Conservation (phyloP, 2,888 invertebrate genomes). For the Dasypogon diadema region DNA sequence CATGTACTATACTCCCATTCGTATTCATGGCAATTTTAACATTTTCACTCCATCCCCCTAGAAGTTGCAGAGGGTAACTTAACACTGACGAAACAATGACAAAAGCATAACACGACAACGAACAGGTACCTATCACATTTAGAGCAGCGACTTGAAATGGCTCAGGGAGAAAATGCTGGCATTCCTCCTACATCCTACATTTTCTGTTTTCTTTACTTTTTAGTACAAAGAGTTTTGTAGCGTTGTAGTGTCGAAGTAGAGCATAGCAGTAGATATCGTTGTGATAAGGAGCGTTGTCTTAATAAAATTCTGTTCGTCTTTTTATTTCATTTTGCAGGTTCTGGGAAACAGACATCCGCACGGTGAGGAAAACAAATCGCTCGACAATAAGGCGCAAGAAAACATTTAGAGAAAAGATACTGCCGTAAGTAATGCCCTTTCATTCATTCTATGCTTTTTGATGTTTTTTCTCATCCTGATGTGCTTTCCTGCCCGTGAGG, state of each 20-base stretch:
- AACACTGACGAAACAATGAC: constrained; percentile 32
- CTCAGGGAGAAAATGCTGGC: background rate
- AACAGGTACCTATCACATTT: constrained; percentile 42
- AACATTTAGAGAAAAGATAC: constrained; percentile 59
- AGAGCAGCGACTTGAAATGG: constrained; percentile 25
- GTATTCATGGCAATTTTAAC: constrained; percentile 45
- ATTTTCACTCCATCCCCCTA: constrained; percentile 23
- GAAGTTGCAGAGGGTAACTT: background rate
- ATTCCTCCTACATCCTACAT: no score
- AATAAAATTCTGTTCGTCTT: constrained; percentile 17
- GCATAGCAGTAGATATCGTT: background rate
- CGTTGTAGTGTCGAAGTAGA: background rate
- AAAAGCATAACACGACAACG: constrained; percentile 29
- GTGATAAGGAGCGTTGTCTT: constrained; percentile 14
- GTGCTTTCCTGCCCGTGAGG: background rate
- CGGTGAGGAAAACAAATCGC: constrained; percentile 78
- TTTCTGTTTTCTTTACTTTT: no score
- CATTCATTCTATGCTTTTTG: background rate
- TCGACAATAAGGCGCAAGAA: constrained; percentile 69
- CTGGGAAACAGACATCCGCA: constrained; percentile 84
- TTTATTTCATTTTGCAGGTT: constrained; percentile 67
- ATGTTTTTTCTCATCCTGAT: background rate
- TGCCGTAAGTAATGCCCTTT: constrained; percentile 60
- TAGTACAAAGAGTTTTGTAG: no score
- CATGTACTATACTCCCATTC: constrained; percentile 5